Percentiles rank a stretch among this genome's conserved stretches.
Evolutionary conservation across 2,113 vertebrate genomes (phyloP).

Genomic region (Hylia prasina): DNA sequence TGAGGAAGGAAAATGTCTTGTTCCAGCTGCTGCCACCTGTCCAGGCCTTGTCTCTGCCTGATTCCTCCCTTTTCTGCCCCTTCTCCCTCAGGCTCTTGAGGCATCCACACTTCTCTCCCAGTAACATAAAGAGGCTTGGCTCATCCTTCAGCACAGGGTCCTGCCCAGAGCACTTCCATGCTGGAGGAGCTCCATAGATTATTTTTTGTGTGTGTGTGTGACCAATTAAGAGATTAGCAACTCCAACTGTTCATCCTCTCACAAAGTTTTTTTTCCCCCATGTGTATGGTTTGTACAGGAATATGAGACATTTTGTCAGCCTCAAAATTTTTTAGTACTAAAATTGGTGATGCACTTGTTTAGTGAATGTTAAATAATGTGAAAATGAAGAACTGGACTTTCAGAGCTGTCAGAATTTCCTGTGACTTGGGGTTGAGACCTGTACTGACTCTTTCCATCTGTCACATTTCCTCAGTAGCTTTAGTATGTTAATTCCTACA

Average conservation of each 20-base stretch:
- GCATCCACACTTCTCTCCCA: not conserved
- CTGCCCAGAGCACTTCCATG: not conserved
- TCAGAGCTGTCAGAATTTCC: not conserved
- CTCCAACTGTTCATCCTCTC: not conserved
- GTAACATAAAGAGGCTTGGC: not conserved
- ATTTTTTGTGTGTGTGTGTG: not conserved
- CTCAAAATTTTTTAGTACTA: not conserved
- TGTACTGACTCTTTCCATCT: not conserved
- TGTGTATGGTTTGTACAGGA: not conserved
- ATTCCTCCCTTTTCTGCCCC: not conserved
- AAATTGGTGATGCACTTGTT: not conserved
- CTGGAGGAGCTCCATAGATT: not conserved
- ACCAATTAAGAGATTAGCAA: not conserved
- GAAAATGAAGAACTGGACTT: not conserved
- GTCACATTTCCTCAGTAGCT: not conserved
- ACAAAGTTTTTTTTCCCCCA: fast-evolving
- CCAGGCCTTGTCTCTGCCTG: not conserved
- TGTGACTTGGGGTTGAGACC: not conserved
- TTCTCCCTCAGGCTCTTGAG: not conserved
- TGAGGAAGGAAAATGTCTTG: not conserved
- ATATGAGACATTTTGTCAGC: not conserved
- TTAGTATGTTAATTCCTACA: not conserved
- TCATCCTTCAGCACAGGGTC: not conserved
- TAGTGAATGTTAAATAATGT: not conserved
- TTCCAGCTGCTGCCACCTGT: not conserved